A percentile compares a stretch with the other conserved stretches of the same genome.
These are phyloP conservation scores for Lucinisca nassula DNA, from an alignment of 2,888 invertebrate species.

Conservation along the genomic window DNA sequence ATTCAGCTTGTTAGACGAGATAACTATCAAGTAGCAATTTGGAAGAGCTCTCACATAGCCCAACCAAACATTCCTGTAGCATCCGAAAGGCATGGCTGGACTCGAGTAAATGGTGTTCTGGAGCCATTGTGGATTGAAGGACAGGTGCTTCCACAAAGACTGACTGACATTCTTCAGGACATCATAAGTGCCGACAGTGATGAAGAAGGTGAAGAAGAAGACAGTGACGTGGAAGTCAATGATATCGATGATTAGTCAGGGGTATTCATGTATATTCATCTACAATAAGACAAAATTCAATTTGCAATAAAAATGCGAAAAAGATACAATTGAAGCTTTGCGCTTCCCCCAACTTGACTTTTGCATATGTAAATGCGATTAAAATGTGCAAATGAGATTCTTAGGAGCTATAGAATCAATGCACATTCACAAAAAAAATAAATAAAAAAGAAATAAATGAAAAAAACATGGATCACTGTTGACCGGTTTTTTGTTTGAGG, in stretches of 20 bases:
- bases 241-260: neutral
- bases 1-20: constrained; percentile 30
- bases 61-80: neutral
- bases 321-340: neutral
- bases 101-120: neutral
- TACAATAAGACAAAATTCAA: neutral
- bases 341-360: neutral
- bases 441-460: too few species aligned
- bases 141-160: neutral
- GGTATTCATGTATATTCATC: neutral
- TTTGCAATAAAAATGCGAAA: neutral
- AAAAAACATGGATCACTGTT: too few species aligned
- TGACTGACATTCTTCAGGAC: neutral
- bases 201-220: neutral
- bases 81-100: neutral
- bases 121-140: neutral
- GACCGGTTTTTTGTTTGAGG: too few species aligned
- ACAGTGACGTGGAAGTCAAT: neutral
- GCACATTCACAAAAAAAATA: too few species aligned
- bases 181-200: neutral
- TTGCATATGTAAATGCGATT: neutral
- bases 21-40: constrained; percentile 28
- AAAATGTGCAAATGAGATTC: neutral
- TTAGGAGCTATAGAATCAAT: neutral
- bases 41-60: constrained; percentile 6